These are phyloP conservation scores for Sinocyclocheilus rhinocerous DNA, from an alignment of 2,113 vertebrate genomes.

Conservation along the genomic window DNA sequence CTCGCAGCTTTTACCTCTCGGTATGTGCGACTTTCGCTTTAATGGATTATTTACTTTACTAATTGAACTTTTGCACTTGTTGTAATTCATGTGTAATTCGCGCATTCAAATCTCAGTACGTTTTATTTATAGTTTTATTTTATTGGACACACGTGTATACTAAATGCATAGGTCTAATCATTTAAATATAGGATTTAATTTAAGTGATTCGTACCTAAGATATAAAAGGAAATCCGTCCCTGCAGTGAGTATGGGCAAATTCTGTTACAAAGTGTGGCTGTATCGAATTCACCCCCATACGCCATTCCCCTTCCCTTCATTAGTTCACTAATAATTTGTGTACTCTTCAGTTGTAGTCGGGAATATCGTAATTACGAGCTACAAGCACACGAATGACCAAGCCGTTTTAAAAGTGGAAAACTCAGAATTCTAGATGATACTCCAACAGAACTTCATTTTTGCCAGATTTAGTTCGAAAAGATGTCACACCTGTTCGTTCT, in stretches of 20 bases:
- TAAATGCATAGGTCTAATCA: neutral
- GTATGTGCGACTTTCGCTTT: slow-evolving; percentile 67
- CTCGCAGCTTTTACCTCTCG: slow-evolving; percentile 89
- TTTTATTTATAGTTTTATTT: neutral
- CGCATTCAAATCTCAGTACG: neutral
- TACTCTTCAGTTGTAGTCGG: neutral
- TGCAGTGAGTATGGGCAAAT: neutral
- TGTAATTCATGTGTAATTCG: neutral
- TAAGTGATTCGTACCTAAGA: neutral
- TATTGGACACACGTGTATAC: neutral
- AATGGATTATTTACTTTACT: neutral
- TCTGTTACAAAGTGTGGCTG: neutral
- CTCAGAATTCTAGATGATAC: neutral
- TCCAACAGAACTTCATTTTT: no score
- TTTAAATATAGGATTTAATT: no score
- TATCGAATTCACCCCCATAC: no score
- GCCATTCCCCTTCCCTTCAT: no score
- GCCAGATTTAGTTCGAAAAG: no score
- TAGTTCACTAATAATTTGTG: neutral
- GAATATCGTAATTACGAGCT: neutral
- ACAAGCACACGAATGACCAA: neutral
- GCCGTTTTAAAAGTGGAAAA: neutral
- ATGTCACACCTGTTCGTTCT: no score
- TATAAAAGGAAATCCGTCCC: neutral
- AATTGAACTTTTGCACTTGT: neutral